Conservation (phyloP, 2,888 invertebrate species). For the Clostera curtula region DNA sequence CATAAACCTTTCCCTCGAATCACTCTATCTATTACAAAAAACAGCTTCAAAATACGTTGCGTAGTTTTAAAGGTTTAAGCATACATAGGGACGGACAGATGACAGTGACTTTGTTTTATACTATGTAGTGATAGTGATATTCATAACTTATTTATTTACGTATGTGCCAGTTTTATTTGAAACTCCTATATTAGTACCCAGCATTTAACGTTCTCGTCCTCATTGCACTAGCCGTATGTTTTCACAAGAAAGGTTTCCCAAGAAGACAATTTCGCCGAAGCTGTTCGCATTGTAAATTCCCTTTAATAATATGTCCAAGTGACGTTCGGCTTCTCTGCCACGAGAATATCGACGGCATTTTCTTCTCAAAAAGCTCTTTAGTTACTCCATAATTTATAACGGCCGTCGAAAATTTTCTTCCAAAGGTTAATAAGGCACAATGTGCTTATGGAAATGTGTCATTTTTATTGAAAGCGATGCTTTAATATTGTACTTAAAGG, state of each 20-base stretch:
- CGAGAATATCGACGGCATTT: constrained; percentile 27
- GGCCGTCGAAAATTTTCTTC: constrained; percentile 55
- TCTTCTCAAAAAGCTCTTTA: constrained; percentile 20
- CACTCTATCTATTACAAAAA: too few relatives aligned
- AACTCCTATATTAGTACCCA: too few relatives aligned
- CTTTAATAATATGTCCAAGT: constrained; percentile 40
- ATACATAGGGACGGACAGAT: too few relatives aligned
- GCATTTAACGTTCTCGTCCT: too few relatives aligned
- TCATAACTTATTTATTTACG: too few relatives aligned
- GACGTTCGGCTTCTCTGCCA: constrained; percentile 28
- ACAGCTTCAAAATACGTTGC: too few relatives aligned
- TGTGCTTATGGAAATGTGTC: constrained; percentile 35
- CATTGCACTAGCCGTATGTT: constrained; percentile 9
- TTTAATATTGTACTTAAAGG: constrained; percentile 6
- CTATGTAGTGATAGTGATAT: too few relatives aligned
- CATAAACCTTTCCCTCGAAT: too few relatives aligned
- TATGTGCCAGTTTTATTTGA: too few relatives aligned
- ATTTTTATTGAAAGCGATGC: constrained; percentile 26
- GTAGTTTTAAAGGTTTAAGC: too few relatives aligned
- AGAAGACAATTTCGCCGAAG: constrained; percentile 26
- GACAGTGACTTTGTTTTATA: too few relatives aligned
- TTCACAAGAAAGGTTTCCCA: constrained; percentile 19
- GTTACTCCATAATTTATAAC: constrained; percentile 39
- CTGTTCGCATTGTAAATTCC: constrained; percentile 22
- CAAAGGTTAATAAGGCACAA: constrained; percentile 42